Base-by-base conservation (phyloP, 2,888 invertebrate genomes). In the Heliconius hortense region DNA sequence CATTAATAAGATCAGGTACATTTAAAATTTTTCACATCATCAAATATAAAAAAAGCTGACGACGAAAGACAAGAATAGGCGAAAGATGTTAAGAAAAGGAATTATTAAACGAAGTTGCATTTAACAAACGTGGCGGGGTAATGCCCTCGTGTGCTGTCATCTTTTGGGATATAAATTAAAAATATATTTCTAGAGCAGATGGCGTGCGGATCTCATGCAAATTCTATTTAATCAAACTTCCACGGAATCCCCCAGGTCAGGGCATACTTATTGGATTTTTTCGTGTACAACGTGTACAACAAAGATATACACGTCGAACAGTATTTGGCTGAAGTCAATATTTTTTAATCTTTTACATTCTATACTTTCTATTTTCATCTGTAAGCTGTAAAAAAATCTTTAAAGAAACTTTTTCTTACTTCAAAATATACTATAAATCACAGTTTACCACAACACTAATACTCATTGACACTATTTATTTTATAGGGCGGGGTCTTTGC, bases 111-210 rank as follows among this genome's bases (percentile, higher is more conserved):
- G 72, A 79, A 85, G 81, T 85, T 86, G 77, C 80, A 82, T 82
- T 83, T 87, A 87, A 87, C 87, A 88, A 87, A 84, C 83, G 79
- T 82, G 82, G 82, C 78, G 80, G 78, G 70, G 80, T 82, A 83
- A 83, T 83, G 76, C 83, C 82, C 82, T 76, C 81, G 83, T 82
- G 80, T 82, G 85, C 85, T 84, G 84, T 86, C 86, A 91, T 91
- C 87, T 90, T 91, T 88, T 84, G 82, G 87, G 87, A 89, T 87
- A 91, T 91, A 91, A 91, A 92, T 92, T 92, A 92, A 91, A 91
- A 91, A 91, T 90, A 90, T 91, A 91, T 91, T 89, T 90, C 85
- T 84, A 84, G 84, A 84, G 83, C 92, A 91, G 90, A 90, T 89
- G 91, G 85, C 82, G 84, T 83, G 80, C 84, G 85, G 87, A 84